phyloP scores from a whole-genome alignment of 2,113 vertebrate genomes.

The Riparia riparia region DNA sequence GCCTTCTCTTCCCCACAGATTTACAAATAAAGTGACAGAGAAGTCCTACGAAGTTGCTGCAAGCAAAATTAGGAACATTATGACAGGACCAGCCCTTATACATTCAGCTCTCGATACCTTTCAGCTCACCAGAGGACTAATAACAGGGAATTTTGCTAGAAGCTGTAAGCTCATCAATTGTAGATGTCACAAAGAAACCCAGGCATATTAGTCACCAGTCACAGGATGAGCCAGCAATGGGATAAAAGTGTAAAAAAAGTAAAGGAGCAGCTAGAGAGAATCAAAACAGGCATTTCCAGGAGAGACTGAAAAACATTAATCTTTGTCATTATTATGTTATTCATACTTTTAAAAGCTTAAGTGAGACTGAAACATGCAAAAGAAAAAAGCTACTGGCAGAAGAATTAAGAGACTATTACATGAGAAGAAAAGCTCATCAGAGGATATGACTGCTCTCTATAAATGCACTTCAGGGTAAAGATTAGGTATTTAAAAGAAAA shows the following conservation, averaged over 20 bases:
- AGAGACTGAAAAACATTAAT: not conserved
- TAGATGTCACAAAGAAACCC: not conserved
- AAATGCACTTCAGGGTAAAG: not conserved
- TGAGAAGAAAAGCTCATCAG: not conserved
- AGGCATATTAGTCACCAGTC: not conserved
- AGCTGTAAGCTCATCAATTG: slow-evolving; percentile 21
- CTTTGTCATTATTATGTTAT: not conserved
- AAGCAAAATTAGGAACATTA: not conserved
- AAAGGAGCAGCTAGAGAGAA: not conserved
- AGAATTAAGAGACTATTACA: not conserved
- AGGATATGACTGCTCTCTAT: not conserved
- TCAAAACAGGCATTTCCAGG: not conserved
- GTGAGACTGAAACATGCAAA: not conserved
- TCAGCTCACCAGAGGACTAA: slow-evolving; percentile 4
- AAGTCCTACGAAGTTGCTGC: not conserved
- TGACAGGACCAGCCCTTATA: not conserved
- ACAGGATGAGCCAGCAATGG: slow-evolving; percentile 11
- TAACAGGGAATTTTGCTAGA: not conserved
- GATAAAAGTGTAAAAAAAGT: not conserved
- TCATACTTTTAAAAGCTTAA: not conserved
- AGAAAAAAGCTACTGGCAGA: not conserved
- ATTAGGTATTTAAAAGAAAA: not conserved
- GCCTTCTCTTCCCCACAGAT: not conserved
- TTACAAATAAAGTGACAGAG: not conserved
- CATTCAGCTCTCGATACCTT: not conserved